Percentiles rank a stretch among this genome's conserved stretches.
phyloP scores from a whole-genome alignment of 2,797 vertebrate genomes.

The Clarias fuscus region DNA sequence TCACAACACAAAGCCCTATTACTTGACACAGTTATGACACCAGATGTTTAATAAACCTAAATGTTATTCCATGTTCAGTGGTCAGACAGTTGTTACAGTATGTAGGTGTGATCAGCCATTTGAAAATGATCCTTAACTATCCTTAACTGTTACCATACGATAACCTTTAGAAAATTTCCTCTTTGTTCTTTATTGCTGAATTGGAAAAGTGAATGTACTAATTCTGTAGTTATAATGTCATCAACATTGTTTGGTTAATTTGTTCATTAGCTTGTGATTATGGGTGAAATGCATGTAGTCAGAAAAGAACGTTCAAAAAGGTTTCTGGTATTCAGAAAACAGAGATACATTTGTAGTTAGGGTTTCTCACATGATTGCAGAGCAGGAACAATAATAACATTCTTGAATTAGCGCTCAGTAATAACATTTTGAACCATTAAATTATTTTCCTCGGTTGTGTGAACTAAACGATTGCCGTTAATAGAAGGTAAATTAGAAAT shows the following conservation, averaged over 20 bases:
- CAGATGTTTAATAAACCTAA: background rate
- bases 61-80: background rate
- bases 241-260: background rate
- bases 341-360: constrained; percentile 15
- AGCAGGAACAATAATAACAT: background rate
- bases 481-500: constrained; percentile 24
- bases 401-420: background rate
- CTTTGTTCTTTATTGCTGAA: background rate
- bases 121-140: background rate
- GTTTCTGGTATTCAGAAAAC: constrained; percentile 3
- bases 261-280: background rate
- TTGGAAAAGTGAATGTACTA: background rate
- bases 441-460: constrained; percentile 9
- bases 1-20: background rate
- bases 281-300: background rate
- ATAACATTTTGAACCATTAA: constrained; percentile 15
- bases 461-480: constrained; percentile 27
- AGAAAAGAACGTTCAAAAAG: background rate
- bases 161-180: background rate
- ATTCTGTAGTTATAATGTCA: background rate
- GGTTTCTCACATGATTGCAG: background rate
- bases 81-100: background rate
- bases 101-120: background rate
- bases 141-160: background rate
- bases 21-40: background rate